Conservation (phyloP, 2,797 vertebrate species). For the Brachyrhaphis roseni region DNA sequence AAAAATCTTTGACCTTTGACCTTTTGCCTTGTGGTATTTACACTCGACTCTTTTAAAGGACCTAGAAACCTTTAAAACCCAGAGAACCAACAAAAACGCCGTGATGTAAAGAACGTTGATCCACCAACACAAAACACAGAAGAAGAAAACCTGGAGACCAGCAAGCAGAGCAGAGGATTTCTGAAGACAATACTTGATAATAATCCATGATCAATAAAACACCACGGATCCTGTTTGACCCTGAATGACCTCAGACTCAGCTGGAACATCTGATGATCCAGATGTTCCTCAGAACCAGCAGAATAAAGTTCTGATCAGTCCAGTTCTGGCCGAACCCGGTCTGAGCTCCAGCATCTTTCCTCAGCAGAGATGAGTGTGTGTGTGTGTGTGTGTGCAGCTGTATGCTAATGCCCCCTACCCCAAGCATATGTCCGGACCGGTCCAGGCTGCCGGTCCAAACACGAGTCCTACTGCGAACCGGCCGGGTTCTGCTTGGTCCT, state of each 20-base stretch:
- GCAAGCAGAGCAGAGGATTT: too few species aligned
- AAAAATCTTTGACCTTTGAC: neutral
- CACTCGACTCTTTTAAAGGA: neutral
- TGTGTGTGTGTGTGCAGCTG: slow-evolving; percentile 80
- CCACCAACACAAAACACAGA: too few species aligned
- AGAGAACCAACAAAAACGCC: neutral
- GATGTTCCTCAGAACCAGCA: too few species aligned
- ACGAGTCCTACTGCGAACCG: neutral
- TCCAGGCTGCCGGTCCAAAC: slow-evolving; percentile 25
- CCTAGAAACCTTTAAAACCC: neutral
- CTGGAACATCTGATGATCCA: too few species aligned
- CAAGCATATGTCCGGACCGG: slow-evolving; percentile 48
- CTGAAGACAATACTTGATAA: too few species aligned
- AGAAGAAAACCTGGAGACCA: too few species aligned
- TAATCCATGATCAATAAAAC: too few species aligned
- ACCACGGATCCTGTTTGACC: too few species aligned
- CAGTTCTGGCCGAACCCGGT: too few species aligned
- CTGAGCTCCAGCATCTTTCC: neutral
- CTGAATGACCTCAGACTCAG: too few species aligned
- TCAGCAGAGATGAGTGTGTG: slow-evolving; percentile 1
- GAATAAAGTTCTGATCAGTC: too few species aligned
- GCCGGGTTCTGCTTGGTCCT: neutral
- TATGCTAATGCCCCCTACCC: slow-evolving; percentile 86
- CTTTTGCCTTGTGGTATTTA: neutral
- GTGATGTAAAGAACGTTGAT: too few species aligned